Percentiles rank a stretch among this genome's conserved stretches.
These are phyloP conservation scores for Gallinago paraguaiae DNA, from an alignment of 2,113 vertebrate species.

Conservation along the genomic window DNA sequence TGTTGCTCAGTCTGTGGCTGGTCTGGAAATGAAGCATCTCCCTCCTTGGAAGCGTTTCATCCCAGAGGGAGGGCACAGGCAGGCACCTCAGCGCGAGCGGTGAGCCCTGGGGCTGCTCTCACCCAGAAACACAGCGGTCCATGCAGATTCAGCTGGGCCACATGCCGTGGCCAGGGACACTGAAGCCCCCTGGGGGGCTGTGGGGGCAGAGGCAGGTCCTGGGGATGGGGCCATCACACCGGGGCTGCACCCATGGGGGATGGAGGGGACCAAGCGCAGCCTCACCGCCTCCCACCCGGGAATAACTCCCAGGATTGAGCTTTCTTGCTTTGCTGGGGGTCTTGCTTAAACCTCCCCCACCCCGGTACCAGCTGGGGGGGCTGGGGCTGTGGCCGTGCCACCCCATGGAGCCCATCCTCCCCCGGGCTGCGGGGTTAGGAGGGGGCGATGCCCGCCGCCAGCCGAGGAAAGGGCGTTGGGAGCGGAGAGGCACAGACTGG, in stretches of 20 bases:
- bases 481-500: not conserved
- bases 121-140: not conserved
- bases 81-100: not conserved
- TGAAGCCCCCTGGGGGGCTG: accelerated
- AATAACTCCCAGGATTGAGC: not conserved
- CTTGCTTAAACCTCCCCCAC: not conserved
- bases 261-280: not conserved
- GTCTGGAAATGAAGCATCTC: not conserved
- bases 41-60: not conserved
- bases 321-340: not conserved
- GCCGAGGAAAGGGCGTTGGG: not conserved
- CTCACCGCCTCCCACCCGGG: not conserved
- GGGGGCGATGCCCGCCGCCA: not conserved
- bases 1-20: not conserved
- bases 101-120: not conserved
- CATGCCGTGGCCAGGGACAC: accelerated
- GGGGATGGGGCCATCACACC: accelerated
- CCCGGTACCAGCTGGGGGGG: accelerated
- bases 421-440: not conserved
- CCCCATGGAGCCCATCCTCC: not conserved
- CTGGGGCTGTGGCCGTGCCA: not conserved
- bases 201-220: not conserved
- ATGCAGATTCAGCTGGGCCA: not conserved
- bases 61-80: not conserved
- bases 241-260: accelerated